Evolutionary conservation across 2,113 vertebrate genomes (phyloP).

Genomic region (Microtus pennsylvanicus): DNA sequence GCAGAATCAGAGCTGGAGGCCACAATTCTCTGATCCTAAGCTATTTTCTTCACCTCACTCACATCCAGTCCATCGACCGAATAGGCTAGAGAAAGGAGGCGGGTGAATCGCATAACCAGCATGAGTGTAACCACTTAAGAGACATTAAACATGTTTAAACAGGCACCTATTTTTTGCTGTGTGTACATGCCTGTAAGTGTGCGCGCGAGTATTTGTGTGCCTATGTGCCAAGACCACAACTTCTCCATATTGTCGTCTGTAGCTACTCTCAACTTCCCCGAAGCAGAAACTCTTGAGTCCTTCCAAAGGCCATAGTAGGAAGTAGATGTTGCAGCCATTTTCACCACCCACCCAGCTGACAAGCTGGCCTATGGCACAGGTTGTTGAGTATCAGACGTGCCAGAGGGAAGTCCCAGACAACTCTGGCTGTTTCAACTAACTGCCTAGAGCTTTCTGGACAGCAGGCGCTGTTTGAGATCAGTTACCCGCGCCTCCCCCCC

Average conservation of each 20-base stretch:
- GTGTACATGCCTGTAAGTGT: not conserved
- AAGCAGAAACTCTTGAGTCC: constrained; percentile 16
- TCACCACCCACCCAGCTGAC: constrained; percentile 32
- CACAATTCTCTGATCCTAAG: not conserved
- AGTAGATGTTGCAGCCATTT: not conserved
- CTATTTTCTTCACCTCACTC: not conserved
- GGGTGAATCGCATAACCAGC: not conserved
- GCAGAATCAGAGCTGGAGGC: not conserved
- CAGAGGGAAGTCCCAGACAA: constrained; percentile 59
- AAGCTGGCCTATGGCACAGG: not conserved
- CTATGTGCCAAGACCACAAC: not conserved
- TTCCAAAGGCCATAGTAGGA: constrained; percentile 38
- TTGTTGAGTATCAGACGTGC: constrained; percentile 64
- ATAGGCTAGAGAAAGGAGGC: not conserved
- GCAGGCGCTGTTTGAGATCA: constrained; percentile 70
- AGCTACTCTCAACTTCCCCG: constrained; percentile 34
- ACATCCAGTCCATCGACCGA: not conserved
- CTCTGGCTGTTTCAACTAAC: not conserved
- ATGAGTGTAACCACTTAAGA: not conserved
- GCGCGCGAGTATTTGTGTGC: fast-evolving
- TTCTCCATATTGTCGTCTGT: constrained; percentile 24
- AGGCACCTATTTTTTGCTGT: not conserved
- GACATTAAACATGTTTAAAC: not conserved
- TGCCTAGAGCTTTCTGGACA: constrained; percentile 66
- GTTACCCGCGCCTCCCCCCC: constrained; percentile 3